Evolutionary conservation across 2,888 invertebrate species (phyloP).

Genomic region (Protonemura montana): DNA sequence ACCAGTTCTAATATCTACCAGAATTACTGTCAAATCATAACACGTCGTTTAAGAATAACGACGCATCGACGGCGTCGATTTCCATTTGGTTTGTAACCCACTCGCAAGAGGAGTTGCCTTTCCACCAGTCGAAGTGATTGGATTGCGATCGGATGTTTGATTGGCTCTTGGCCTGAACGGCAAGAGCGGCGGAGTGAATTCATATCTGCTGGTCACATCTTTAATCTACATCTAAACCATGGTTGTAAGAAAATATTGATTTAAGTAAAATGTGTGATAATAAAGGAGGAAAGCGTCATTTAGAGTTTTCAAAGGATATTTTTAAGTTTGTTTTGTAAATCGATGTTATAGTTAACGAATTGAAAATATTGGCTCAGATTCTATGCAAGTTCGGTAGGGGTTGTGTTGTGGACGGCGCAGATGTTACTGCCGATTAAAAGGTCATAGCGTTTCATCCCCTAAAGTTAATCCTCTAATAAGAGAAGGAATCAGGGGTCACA

Average conservation of each 20-base stretch:
- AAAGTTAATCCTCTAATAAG: not conserved
- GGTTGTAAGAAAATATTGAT: not conserved
- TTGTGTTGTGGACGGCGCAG: not conserved
- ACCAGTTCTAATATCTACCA: too few species aligned
- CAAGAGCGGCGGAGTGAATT: not conserved
- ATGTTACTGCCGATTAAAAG: not conserved
- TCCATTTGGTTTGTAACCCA: too few species aligned
- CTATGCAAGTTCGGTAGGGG: not conserved
- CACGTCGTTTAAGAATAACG: too few species aligned
- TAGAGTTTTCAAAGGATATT: not conserved
- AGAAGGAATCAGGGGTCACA: too few species aligned
- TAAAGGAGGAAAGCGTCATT: not conserved
- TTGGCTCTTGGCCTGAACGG: too few species aligned
- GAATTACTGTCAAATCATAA: too few species aligned
- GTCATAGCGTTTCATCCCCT: not conserved
- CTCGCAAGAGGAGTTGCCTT: too few species aligned
- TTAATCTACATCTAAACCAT: not conserved
- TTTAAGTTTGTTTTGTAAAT: not conserved
- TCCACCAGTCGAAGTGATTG: too few species aligned
- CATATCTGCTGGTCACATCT: not conserved
- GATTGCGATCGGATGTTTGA: too few species aligned
- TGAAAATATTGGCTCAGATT: not conserved
- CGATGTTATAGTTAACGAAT: not conserved
- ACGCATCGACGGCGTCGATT: too few species aligned
- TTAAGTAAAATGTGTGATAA: not conserved